Percentiles rank a stretch among this genome's conserved stretches.
Conservation (phyloP, 2,888 invertebrate species). For the Heteromurus nitidus region DNA sequence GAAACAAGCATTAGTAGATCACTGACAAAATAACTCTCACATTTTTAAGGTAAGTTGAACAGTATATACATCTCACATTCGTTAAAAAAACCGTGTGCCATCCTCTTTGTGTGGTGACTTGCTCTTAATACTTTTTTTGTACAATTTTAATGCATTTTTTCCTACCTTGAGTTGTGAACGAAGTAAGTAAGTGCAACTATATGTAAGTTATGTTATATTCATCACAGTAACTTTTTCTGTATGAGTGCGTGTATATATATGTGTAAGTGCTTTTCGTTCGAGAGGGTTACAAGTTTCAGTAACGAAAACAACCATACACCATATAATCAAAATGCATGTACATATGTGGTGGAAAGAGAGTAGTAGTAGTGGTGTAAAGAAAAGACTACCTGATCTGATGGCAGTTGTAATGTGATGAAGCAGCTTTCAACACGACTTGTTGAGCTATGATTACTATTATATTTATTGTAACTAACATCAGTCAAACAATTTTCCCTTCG, state of each 20-base stretch:
- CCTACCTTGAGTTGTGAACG: no score
- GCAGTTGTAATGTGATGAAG: slow-evolving; percentile 26
- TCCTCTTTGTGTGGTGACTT: no score
- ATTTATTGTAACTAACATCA: slow-evolving; percentile 32
- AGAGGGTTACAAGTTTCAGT: background rate
- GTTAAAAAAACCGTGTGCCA: no score
- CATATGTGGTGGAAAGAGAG: background rate
- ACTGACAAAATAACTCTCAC: slow-evolving; percentile 10
- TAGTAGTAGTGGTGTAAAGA: background rate
- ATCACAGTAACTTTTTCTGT: no score
- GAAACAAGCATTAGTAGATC: background rate
- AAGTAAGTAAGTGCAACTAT: no score
- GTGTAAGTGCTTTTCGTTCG: background rate
- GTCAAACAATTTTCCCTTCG: slow-evolving; percentile 10
- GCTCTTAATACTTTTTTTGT: no score
- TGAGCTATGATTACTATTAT: slow-evolving; percentile 23
- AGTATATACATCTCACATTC: background rate
- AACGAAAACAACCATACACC: background rate
- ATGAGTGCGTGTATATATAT: background rate
- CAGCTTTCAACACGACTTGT: slow-evolving; percentile 37
- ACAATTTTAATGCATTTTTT: no score
- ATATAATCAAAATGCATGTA: background rate
- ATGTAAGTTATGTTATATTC: no score
- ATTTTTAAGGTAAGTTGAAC: slow-evolving; percentile 16
- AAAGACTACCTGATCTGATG: slow-evolving; percentile 19